These are phyloP conservation scores for Nemapogon koenigi DNA, from an alignment of 2,888 invertebrate genomes.

Conservation along the genomic window DNA sequence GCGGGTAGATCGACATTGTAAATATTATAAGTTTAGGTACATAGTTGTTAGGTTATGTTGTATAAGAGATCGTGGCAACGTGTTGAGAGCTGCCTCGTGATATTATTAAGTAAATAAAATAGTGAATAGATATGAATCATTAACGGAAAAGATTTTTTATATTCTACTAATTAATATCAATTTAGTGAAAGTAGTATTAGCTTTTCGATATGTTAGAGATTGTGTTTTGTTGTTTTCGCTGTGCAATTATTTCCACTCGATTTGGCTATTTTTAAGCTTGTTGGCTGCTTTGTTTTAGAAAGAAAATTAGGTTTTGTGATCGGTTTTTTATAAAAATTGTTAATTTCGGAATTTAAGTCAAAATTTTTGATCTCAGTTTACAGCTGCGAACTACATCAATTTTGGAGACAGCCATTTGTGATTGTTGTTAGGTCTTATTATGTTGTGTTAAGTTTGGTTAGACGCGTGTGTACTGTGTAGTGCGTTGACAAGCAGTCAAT, in stretches of 20 bases:
- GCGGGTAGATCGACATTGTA: constrained; percentile 61
- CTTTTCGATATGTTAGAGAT: constrained; percentile 42
- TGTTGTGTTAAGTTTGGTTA: constrained; percentile 20
- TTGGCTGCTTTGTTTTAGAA: constrained; percentile 37
- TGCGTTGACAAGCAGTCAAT: constrained; percentile 11
- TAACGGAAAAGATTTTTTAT: constrained; percentile 58
- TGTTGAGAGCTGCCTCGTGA: constrained; percentile 57
- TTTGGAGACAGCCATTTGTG: constrained; percentile 44
- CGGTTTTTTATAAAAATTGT: constrained; percentile 22
- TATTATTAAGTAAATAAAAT: constrained; percentile 53
- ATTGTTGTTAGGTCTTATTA: constrained; percentile 46
- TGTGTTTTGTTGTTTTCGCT: constrained; percentile 61
- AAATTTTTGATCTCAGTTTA: constrained; percentile 55
- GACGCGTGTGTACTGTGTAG: neutral
- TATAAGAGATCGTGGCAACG: constrained; percentile 45
- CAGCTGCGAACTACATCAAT: constrained; percentile 48
- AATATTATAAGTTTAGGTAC: constrained; percentile 48
- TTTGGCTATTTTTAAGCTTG: constrained; percentile 44
- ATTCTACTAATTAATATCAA: constrained; percentile 63
- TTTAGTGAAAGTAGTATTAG: constrained; percentile 52
- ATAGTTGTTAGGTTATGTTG: constrained; percentile 29
- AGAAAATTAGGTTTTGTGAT: constrained; percentile 20
- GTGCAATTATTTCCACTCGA: constrained; percentile 48
- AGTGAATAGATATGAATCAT: constrained; percentile 62
- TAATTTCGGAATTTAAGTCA: constrained; percentile 16